Percentiles rank a stretch among this genome's conserved stretches.
Evolutionary conservation across 2,797 vertebrate species (phyloP).

Genomic region (Catharus ustulatus): DNA sequence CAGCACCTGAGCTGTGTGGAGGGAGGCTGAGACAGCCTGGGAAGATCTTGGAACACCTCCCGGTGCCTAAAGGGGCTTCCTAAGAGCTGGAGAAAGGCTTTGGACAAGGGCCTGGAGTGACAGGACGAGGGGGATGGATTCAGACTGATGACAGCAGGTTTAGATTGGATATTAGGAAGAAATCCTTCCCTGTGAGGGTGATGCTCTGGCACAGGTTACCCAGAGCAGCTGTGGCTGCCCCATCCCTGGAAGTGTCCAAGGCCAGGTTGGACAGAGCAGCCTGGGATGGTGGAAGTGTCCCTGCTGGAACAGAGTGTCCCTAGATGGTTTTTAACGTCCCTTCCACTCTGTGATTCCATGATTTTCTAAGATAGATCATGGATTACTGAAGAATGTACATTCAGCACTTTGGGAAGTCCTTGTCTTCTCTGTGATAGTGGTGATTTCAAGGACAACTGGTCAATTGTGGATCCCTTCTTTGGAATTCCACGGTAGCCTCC

Average conservation of each 20-base stretch:
- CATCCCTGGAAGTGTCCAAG: neutral
- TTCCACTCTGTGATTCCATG: neutral
- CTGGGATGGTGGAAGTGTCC: neutral
- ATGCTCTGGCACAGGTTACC: no score
- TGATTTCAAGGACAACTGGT: neutral
- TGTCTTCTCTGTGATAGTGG: neutral
- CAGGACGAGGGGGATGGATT: neutral
- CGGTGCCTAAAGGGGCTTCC: neutral
- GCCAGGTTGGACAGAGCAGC: neutral
- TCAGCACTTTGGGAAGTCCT: neutral
- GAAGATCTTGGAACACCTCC: neutral
- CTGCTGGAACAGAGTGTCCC: neutral
- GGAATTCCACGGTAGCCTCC: neutral
- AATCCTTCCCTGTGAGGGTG: neutral
- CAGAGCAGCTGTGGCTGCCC: neutral
- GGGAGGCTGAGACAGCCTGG: neutral
- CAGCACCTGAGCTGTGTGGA: accelerated
- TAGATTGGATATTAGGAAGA: neutral
- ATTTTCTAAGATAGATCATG: neutral
- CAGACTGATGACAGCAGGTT: neutral
- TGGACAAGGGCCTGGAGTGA: neutral
- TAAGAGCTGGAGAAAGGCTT: neutral
- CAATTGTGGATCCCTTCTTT: neutral
- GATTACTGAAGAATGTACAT: neutral
- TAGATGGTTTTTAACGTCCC: neutral